phyloP scores from a whole-genome alignment of 2,113 vertebrate species.

The Aegotheles bennettii region DNA sequence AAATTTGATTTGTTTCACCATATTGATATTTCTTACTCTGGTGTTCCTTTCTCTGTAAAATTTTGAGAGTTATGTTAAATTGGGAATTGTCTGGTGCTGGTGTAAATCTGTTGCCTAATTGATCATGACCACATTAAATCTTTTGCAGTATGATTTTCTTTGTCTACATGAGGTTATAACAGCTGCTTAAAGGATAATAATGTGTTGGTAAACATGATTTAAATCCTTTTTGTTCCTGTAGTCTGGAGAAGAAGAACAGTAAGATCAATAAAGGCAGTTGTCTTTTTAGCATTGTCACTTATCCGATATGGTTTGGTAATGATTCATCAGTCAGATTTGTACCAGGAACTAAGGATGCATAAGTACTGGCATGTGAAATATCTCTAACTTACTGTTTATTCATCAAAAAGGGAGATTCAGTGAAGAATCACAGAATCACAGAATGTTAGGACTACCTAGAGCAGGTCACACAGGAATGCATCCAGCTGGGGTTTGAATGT shows the following conservation, averaged over 20 bases:
- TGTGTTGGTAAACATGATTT: not conserved
- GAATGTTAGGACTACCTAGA: too few species aligned
- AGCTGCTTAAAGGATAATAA: slow-evolving; percentile 19
- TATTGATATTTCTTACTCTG: not conserved
- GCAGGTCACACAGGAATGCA: too few species aligned
- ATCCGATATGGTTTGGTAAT: not conserved
- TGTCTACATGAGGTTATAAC: not conserved
- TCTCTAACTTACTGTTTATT: not conserved
- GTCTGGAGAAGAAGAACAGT: not conserved
- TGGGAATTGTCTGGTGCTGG: not conserved
- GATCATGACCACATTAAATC: not conserved
- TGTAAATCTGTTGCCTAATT: slow-evolving; percentile 25
- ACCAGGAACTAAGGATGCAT: not conserved
- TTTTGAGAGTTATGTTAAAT: not conserved
- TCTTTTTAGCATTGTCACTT: not conserved
- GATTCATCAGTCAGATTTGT: not conserved
- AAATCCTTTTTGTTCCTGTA: not conserved
- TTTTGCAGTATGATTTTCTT: slow-evolving; percentile 22
- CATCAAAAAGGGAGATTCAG: not conserved
- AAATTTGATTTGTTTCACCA: not conserved
- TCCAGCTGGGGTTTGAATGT: too few species aligned
- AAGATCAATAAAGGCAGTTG: slow-evolving; percentile 23
- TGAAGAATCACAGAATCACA: too few species aligned
- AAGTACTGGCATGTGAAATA: not conserved
- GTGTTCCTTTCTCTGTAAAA: not conserved